Conservation (phyloP, 1,140 invertebrate species). For the Drosophila takahashii region DNA sequence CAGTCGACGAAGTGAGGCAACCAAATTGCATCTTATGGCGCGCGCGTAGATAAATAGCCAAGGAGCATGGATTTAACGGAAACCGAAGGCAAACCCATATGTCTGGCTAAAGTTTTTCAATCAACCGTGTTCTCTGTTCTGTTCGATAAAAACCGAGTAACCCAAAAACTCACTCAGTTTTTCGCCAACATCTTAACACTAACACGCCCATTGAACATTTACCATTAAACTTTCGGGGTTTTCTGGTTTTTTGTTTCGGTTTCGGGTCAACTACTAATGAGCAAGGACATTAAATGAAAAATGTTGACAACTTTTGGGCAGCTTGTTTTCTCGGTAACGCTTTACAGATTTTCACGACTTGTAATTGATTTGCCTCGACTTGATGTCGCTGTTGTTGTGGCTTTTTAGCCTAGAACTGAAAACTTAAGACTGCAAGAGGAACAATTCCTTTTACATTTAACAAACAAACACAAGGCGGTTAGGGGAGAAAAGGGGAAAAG, state of each 20-base stretch:
- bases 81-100: conserved; percentile 30
- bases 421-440: conserved; percentile 11
- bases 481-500: neutral
- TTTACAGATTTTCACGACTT: conserved; percentile 43
- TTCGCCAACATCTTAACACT: neutral
- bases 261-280: conserved; percentile 65
- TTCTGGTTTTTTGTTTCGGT: conserved; percentile 5
- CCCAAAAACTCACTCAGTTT: conserved; percentile 51
- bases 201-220: conserved; percentile 15
- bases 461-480: conserved; percentile 27
- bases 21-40: conserved; percentile 49
- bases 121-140: conserved; percentile 17
- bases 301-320: conserved; percentile 56
- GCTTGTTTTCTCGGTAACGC: conserved; percentile 35
- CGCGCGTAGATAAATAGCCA: conserved; percentile 28
- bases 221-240: neutral
- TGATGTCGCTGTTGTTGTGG: conserved; percentile 36
- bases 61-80: conserved; percentile 25
- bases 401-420: conserved; percentile 29
- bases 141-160: neutral
- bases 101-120: conserved; percentile 41
- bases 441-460: conserved; percentile 72
- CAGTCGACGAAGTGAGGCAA: conserved; percentile 46
- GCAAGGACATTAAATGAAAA: conserved; percentile 73
- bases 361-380: conserved; percentile 78